A percentile compares a stretch with the other conserved stretches of the same genome.
Conservation (phyloP, 1,140 invertebrate species). For the Drosophila persimilis region DNA sequence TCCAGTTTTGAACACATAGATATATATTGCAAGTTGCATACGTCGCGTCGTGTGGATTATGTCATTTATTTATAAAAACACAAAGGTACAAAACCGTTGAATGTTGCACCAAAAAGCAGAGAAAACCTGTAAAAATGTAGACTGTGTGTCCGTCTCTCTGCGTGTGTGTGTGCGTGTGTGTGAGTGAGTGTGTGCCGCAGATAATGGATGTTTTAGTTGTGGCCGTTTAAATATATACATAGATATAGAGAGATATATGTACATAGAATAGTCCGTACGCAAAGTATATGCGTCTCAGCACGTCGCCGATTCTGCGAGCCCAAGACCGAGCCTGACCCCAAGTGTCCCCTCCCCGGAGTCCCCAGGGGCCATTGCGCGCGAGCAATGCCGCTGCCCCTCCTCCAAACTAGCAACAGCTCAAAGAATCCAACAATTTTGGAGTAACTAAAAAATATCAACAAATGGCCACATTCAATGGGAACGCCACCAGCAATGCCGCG, state of each 20-base stretch:
- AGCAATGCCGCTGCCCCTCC: conserved; percentile 22
- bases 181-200: conserved; percentile 51
- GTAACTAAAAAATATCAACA: conserved; percentile 37
- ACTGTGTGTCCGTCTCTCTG: conserved; percentile 53
- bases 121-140: conserved; percentile 79
- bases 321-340: too few relatives aligned
- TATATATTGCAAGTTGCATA: conserved; percentile 63
- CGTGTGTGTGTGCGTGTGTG: conserved; percentile 32
- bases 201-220: conserved; percentile 67
- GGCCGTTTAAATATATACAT: conserved; percentile 40
- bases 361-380: conserved; percentile 21
- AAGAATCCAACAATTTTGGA: conserved; percentile 34
- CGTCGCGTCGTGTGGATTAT: conserved; percentile 73
- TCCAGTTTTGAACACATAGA: conserved; percentile 58
- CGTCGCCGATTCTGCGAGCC: conserved; percentile 27
- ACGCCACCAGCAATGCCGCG: conserved; percentile 55
- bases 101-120: conserved; percentile 66
- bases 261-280: conserved; percentile 27
- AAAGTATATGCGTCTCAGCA: conserved; percentile 53
- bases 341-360: conserved; percentile 10
- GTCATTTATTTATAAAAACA: conserved; percentile 78
- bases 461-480: conserved; percentile 75
- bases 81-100: conserved; percentile 61
- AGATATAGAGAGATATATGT: conserved; percentile 38
- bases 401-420: conserved; percentile 7